These are phyloP conservation scores for Petrocephalus sullivani DNA, from an alignment of 2,797 vertebrate species.

Conservation along the genomic window DNA sequence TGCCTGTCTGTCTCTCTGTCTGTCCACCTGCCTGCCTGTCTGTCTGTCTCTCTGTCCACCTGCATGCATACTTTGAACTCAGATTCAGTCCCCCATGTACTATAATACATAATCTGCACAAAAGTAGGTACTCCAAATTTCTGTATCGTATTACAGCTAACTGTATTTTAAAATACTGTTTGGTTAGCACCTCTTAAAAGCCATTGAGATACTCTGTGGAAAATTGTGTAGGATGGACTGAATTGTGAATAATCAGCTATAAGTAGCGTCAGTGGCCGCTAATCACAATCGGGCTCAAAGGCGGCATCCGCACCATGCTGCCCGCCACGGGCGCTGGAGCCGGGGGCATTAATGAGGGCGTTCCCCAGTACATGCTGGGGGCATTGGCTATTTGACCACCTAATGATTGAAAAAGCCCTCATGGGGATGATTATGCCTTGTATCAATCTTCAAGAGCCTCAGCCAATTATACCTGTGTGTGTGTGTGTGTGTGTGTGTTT, in stretches of 20 bases:
- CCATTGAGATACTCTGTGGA: neutral
- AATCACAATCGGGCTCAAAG: neutral
- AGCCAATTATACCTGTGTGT: too few species aligned
- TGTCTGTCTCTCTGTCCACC: neutral
- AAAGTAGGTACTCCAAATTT: neutral
- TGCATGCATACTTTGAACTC: neutral
- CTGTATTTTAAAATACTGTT: neutral
- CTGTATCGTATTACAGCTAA: neutral
- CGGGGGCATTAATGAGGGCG: neutral
- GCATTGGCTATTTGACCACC: too few species aligned
- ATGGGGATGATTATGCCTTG: too few species aligned
- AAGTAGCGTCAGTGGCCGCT: neutral
- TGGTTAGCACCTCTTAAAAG: neutral
- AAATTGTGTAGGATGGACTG: neutral
- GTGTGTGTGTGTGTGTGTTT: too few species aligned
- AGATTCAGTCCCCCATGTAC: neutral
- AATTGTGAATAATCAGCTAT: neutral
- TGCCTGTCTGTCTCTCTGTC: too few species aligned
- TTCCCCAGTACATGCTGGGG: neutral
- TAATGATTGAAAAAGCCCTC: too few species aligned
- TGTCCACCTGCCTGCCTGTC: too few species aligned
- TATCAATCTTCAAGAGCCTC: too few species aligned
- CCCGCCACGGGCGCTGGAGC: neutral
- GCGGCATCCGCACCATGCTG: neutral
- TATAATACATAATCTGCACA: neutral